Base-by-base conservation (phyloP, 2,797 vertebrate species). In the Anas capensis region DNA sequence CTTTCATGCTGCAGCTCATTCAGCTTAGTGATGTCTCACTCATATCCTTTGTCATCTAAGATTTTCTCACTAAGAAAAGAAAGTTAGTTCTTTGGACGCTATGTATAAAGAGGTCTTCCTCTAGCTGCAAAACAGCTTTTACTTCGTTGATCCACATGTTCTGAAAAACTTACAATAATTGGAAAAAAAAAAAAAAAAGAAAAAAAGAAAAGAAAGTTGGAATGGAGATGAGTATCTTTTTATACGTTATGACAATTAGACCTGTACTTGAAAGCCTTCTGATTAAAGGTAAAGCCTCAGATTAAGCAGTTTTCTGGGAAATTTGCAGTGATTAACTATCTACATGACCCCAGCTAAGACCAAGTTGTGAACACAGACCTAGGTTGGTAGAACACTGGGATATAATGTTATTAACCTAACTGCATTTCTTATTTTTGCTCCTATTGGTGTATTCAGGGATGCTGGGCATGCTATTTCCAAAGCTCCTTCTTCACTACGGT, bases 241-340 rank as follows among this genome's bases (percentile, higher is more conserved):
- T 66, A 26, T 79, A 31, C 65, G 13, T 68, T 72, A 3, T 16
- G 53, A 68, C 38, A 44, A 31, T 29, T n/a, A 65, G 49, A 20
- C 44, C 69, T 11, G 44, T 5, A 0, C 31, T 60, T 53, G n/a
- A 82, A 82, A 73, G 58, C 14, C 29, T 58, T 19, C 82, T 68
- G 14, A 53, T 78, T 64, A 75, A 90, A 78, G 48, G 33, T 2
- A 42, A 94, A 92, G n/a, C 48, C 48, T 57, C 14, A 36, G 40
- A 36, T 71, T 68, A 65, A 84, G 40, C 31, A 6, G 49, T 82
- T 93, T 93, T 79, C 81, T 78, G 27, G 86, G 70, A 93, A 90
- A 86, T 81, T 23, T 57, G 24, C 24, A 5, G 0, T 29, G 16
- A 75, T 88, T 46, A 65, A 82, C 34, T 34, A 17, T 19, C 60